Conservation (phyloP, 2,113 vertebrate species). For the Abramis brama region DNA sequence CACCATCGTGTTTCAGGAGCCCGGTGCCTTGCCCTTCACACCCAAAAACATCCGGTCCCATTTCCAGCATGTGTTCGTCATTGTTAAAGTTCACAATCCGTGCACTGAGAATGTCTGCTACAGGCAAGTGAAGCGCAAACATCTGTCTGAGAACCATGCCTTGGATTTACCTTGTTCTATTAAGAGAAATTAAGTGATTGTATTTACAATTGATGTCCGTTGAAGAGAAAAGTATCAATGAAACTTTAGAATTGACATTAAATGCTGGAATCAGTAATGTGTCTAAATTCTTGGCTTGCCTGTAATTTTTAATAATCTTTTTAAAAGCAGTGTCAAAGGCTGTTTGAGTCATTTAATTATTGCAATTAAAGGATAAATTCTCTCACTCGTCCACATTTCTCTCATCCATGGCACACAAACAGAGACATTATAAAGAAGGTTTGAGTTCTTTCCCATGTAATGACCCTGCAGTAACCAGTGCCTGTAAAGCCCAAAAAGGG, state of each 20-base stretch:
- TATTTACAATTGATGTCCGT: slow-evolving; percentile 45
- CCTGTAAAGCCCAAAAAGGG: background rate
- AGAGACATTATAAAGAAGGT: background rate
- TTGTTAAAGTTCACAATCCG: slow-evolving; percentile 94
- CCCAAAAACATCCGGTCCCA: slow-evolving; percentile 96
- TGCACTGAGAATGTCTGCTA: slow-evolving; percentile 97
- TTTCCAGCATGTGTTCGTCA: slow-evolving; percentile 98
- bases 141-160: background rate
- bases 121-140: slow-evolving; percentile 79
- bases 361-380: background rate
- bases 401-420: background rate
- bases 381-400: background rate
- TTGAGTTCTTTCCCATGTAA: background rate
- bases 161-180: slow-evolving; percentile 34
- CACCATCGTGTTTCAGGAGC: slow-evolving; percentile 98
- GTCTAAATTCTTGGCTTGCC: background rate
- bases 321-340: background rate
- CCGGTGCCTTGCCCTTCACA: slow-evolving; percentile 94
- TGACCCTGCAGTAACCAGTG: background rate
- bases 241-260: slow-evolving; percentile 52
- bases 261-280: slow-evolving; percentile 59
- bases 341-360: background rate
- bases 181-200: slow-evolving; percentile 47
- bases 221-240: slow-evolving; percentile 51
- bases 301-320: background rate